Percentiles rank a stretch among this genome's conserved stretches.
phyloP scores from a whole-genome alignment of 1,140 invertebrate genomes.

The Camponotus pennsylvanicus region DNA sequence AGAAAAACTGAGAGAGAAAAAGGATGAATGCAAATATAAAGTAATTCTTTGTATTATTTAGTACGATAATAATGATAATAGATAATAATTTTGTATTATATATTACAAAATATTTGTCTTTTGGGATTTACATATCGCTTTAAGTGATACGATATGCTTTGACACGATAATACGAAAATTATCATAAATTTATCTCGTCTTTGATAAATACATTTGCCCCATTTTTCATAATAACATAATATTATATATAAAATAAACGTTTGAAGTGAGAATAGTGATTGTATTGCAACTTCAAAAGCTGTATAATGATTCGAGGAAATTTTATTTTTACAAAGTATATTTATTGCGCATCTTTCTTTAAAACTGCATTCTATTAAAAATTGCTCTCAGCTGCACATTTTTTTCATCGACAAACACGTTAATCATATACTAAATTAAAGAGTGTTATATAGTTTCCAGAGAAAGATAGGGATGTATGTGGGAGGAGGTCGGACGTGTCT shows the following conservation, averaged over 20 bases:
- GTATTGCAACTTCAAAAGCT: background rate
- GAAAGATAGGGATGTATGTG: too few species aligned
- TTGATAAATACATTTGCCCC: too few species aligned
- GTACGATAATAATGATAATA: too few species aligned
- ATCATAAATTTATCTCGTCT: too few species aligned
- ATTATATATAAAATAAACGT: background rate
- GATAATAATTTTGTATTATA: background rate
- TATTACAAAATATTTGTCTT: background rate
- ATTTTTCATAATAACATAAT: background rate
- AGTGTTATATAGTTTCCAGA: too few species aligned
- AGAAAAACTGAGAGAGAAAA: background rate
- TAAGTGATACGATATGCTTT: too few species aligned
- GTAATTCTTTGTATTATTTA: background rate
- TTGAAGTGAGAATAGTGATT: background rate
- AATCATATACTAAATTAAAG: background rate
- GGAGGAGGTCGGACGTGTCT: too few species aligned
- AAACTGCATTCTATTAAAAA: background rate
- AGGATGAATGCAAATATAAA: background rate
- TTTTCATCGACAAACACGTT: background rate
- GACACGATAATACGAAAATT: too few species aligned
- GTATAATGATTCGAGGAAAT: background rate
- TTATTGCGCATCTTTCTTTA: background rate
- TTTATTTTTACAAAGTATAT: background rate
- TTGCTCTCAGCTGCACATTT: background rate
- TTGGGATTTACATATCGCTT: background rate